A percentile compares a stretch with the other conserved stretches of the same genome.
Evolutionary conservation across 1,140 invertebrate species (phyloP).

Genomic region (Neuroterus valhalla): DNA sequence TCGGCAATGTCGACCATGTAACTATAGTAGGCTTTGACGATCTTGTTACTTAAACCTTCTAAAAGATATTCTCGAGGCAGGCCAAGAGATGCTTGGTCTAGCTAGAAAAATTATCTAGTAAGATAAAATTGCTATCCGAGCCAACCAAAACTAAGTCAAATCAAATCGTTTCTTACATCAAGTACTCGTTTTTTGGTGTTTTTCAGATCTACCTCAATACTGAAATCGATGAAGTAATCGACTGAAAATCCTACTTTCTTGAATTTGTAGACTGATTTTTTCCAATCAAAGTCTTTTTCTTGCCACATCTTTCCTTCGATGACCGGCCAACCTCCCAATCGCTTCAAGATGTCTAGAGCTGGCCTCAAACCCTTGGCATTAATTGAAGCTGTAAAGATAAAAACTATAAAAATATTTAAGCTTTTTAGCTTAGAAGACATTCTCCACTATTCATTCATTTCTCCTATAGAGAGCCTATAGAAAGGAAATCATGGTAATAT

Average conservation of each 20-base stretch:
- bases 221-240: slow-evolving; percentile 95
- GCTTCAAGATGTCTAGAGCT: slow-evolving; percentile 81
- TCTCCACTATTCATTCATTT: too few relatives aligned
- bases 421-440: slow-evolving; percentile 64
- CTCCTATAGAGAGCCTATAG: too few relatives aligned
- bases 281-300: slow-evolving; percentile 85
- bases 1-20: slow-evolving; percentile 93
- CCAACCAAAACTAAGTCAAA: neutral
- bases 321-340: slow-evolving; percentile 92
- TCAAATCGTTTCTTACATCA: slow-evolving; percentile 81
- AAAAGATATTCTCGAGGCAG: too few relatives aligned
- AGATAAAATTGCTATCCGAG: slow-evolving; percentile 1
- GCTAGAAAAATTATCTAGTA: slow-evolving; percentile 72
- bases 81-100: slow-evolving; percentile 95
- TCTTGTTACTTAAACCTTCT: slow-evolving; percentile 86
- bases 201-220: slow-evolving; percentile 91
- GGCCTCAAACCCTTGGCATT: slow-evolving; percentile 83
- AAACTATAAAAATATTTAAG: slow-evolving; percentile 50
- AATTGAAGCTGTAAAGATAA: slow-evolving; percentile 79
- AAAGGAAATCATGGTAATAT: too few relatives aligned
- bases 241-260: slow-evolving; percentile 87
- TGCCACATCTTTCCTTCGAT: slow-evolving; percentile 86
- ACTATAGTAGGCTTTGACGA: slow-evolving; percentile 86
- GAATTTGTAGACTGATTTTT: slow-evolving; percentile 87
- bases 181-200: slow-evolving; percentile 90